Conservation (phyloP, 1,140 invertebrate genomes). For the Drosophila repleta region DNA sequence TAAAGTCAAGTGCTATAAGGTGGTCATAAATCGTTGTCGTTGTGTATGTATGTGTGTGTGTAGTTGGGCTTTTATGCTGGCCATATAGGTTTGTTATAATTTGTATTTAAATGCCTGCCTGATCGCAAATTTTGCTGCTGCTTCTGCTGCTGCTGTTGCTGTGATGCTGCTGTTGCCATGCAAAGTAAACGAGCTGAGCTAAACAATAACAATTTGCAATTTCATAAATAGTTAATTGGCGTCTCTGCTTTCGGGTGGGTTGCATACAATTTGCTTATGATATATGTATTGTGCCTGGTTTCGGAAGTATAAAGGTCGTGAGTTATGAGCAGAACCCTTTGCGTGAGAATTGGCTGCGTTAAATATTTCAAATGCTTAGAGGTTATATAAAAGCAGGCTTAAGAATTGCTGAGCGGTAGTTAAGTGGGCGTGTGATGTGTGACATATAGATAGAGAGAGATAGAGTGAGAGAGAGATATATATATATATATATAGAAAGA, state of each 20-base stretch:
- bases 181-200: constrained; percentile 76
- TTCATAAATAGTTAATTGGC: constrained; percentile 77
- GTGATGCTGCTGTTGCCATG: constrained; percentile 63
- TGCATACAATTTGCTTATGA: constrained; percentile 39
- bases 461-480: background rate
- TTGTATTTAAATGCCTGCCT: constrained; percentile 74
- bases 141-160: constrained; percentile 48
- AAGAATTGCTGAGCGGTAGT: constrained; percentile 24
- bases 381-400: constrained; percentile 22
- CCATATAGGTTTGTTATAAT: constrained; percentile 64
- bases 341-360: constrained; percentile 7
- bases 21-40: constrained; percentile 46
- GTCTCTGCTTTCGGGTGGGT: constrained; percentile 28
- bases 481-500: background rate
- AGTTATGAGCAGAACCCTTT: constrained; percentile 39
- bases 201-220: constrained; percentile 81
- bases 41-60: constrained; percentile 4
- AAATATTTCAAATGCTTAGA: constrained; percentile 38
- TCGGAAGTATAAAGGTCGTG: constrained; percentile 17
- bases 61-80: constrained; percentile 3
- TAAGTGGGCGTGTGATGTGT: constrained; percentile 2
- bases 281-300: constrained; percentile 30
- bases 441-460: background rate
- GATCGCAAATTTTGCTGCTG: constrained; percentile 57
- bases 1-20: constrained; percentile 54